These are phyloP conservation scores for Lordiphosa collinella DNA, from an alignment of 1,140 invertebrate species.

Conservation along the genomic window DNA sequence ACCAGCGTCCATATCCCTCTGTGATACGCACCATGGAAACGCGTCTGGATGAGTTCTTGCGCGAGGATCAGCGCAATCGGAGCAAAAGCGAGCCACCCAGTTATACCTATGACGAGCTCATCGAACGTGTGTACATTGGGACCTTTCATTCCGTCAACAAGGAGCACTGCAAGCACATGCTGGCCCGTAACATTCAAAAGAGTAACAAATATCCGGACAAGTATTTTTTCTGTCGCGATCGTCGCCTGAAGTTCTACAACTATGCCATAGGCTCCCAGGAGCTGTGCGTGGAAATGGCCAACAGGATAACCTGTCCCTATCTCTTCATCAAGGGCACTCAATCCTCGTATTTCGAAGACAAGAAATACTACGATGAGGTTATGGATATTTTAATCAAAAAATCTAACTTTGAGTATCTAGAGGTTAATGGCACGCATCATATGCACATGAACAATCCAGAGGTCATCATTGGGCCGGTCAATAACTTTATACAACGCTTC, in stretches of 20 bases:
- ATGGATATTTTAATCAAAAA: conserved; percentile 81
- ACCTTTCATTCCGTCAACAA: conserved; percentile 81
- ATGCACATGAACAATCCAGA: conserved; percentile 86
- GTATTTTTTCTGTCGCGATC: conserved; percentile 83
- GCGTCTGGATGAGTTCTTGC: conserved; percentile 81
- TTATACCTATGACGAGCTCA: conserved; percentile 83
- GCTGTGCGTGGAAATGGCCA: conserved; percentile 80
- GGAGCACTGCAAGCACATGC: conserved; percentile 82
- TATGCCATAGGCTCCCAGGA: conserved; percentile 81
- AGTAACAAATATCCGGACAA: conserved; percentile 82
- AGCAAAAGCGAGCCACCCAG: conserved; percentile 81
- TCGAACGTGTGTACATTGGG: conserved; percentile 81
- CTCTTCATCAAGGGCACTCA: conserved; percentile 82
- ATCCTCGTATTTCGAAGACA: conserved; percentile 82
- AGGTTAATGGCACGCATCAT: conserved; percentile 87
- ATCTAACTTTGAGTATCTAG: conserved; percentile 82
- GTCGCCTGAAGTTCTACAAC: conserved; percentile 81
- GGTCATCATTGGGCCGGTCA: conserved; percentile 81
- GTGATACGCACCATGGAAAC: conserved; percentile 67
- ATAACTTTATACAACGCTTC: conserved; percentile 82
- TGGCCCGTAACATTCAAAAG: conserved; percentile 82
- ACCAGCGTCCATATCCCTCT: conserved; percentile 71
- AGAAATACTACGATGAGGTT: conserved; percentile 82
- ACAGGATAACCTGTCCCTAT: conserved; percentile 81
- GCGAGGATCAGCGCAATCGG: conserved; percentile 79